phyloP scores from a whole-genome alignment of 2,113 vertebrate genomes.

The Hystrix cristata region DNA sequence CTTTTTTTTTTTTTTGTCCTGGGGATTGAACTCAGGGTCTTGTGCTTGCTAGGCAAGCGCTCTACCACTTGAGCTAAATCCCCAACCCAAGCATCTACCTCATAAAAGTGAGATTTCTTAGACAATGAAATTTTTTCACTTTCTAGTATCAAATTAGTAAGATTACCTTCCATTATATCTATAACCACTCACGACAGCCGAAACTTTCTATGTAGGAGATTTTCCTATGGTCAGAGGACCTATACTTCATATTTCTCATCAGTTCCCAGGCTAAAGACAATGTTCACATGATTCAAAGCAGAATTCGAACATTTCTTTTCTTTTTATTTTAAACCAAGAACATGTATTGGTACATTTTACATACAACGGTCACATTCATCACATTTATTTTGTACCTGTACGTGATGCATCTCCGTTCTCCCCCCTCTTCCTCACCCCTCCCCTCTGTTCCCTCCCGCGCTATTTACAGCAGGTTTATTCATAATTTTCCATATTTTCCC shows the following conservation, averaged over 20 bases:
- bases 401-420: no score
- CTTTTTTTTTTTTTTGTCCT: neutral
- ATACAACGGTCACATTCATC: no score
- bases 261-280: neutral
- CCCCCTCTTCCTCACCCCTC: no score
- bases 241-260: neutral
- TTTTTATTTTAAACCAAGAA: no score
- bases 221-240: neutral
- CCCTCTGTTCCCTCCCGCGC: no score
- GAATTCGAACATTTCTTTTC: conserved; percentile 14
- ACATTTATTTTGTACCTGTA: no score
- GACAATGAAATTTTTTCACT: conserved; percentile 32
- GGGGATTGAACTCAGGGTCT: no score
- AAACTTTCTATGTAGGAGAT: conserved; percentile 11
- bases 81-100: neutral
- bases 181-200: neutral
- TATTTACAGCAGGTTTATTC: no score
- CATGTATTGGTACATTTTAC: no score
- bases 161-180: conserved; percentile 40
- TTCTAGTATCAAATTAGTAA: conserved; percentile 36
- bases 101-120: conserved; percentile 37
- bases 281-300: conserved; percentile 26
- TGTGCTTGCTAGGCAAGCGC: no score
- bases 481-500: no score
- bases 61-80: no score